A percentile compares a stretch with the other conserved stretches of the same genome.
These are phyloP conservation scores for Phataginus tricuspis DNA, from an alignment of 2,797 vertebrate genomes.

Conservation along the genomic window DNA sequence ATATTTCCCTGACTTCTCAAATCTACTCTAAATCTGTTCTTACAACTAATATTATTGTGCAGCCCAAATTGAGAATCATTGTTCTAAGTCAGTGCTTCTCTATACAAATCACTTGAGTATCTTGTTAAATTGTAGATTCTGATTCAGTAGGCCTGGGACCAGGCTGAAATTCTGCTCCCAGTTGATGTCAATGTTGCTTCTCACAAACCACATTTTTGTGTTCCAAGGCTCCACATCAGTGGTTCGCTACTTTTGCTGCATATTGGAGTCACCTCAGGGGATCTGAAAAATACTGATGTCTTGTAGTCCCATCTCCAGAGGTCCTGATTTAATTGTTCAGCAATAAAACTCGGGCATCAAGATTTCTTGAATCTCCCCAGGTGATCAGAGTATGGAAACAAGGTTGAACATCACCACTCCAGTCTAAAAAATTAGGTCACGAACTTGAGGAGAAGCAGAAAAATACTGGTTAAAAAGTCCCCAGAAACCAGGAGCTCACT, in stretches of 20 bases:
- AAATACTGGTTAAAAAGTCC: background rate
- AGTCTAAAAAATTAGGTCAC: background rate
- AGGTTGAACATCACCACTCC: background rate
- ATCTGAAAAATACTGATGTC: background rate
- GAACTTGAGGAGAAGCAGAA: background rate
- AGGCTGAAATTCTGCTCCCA: background rate
- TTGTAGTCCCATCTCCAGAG: background rate
- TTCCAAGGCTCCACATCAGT: background rate
- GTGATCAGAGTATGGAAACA: background rate
- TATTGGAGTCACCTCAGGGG: background rate
- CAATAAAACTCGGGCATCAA: background rate
- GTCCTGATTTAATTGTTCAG: background rate
- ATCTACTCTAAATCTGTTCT: constrained; percentile 21
- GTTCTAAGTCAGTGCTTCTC: constrained; percentile 25
- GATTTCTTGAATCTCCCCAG: background rate
- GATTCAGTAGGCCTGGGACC: background rate
- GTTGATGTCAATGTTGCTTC: background rate
- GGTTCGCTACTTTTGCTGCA: background rate
- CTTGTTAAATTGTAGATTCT: constrained; percentile 34
- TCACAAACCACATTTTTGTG: background rate
- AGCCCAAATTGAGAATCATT: constrained; percentile 2
- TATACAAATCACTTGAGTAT: background rate
- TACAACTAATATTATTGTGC: background rate
- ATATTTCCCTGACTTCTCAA: background rate
- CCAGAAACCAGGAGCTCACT: constrained; percentile 21